Evolutionary conservation across 2,113 vertebrate species (phyloP).

Genomic region (Pogonocichla stellata): DNA sequence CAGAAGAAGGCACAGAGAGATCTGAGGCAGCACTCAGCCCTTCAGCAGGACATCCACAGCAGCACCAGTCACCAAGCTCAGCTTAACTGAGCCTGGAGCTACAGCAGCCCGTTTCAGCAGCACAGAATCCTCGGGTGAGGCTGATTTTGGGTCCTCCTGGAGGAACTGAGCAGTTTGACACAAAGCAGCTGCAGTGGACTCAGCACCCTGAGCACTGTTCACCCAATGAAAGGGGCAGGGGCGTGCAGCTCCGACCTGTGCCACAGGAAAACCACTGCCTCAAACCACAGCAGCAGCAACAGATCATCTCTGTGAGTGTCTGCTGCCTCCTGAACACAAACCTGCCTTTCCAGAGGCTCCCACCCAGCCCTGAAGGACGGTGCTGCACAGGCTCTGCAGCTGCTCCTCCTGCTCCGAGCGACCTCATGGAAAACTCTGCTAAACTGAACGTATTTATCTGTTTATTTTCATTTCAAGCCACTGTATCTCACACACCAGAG

Average conservation of each 20-base stretch:
- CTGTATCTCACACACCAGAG: rapidly evolving
- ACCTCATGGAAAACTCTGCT: no score
- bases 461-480: background rate
- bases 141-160: background rate
- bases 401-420: background rate
- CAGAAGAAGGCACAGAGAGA: background rate
- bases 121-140: background rate
- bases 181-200: background rate
- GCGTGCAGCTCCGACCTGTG: background rate
- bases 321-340: background rate
- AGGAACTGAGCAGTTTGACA: background rate
- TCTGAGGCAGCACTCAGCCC: background rate
- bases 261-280: background rate
- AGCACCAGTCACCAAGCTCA: background rate
- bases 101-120: background rate
- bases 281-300: background rate
- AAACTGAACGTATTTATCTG: background rate
- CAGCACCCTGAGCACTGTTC: no score
- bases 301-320: background rate
- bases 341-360: background rate
- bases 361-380: no score
- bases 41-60: background rate
- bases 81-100: background rate
- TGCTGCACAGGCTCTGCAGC: background rate
- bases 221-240: background rate